phyloP scores from a whole-genome alignment of 2,797 vertebrate species.

The Epinephelus coioides region DNA sequence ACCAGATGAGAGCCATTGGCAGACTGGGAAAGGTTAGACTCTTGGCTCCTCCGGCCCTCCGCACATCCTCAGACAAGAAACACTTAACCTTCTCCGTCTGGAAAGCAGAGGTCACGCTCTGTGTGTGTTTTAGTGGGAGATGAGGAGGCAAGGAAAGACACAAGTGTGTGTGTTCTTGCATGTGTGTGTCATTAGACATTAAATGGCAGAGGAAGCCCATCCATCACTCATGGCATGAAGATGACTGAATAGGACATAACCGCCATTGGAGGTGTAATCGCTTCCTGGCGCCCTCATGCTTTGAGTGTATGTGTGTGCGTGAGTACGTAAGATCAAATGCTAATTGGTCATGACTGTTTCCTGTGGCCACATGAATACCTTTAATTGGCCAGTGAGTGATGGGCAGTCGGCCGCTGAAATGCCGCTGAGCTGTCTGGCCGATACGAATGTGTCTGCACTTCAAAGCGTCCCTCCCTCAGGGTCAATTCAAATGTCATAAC shows the following conservation, averaged over 20 bases:
- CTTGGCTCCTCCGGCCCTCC: constrained; percentile 41
- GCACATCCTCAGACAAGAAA: constrained; percentile 56
- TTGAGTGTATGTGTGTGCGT: constrained; percentile 10
- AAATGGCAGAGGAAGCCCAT: constrained; percentile 76
- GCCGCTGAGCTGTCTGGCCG: constrained; percentile 56
- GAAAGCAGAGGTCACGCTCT: constrained; percentile 51
- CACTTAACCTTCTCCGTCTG: constrained; percentile 68
- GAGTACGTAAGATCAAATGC: constrained; percentile 57
- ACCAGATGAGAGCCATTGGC: constrained; percentile 54
- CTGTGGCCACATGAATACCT: constrained; percentile 68
- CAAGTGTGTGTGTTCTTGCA: constrained; percentile 32
- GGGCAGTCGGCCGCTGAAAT: constrained; percentile 44
- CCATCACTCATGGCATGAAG: constrained; percentile 68
- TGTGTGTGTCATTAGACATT: constrained; percentile 73
- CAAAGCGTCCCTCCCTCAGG: constrained; percentile 61
- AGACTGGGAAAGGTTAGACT: constrained; percentile 59
- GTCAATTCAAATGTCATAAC: constrained; percentile 74
- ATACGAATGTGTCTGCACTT: constrained; percentile 59
- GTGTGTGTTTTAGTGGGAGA: constrained; percentile 40
- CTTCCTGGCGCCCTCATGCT: constrained; percentile 72
- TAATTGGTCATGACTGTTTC: constrained; percentile 74
- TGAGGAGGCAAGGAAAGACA: constrained; percentile 2
- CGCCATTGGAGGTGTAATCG: constrained; percentile 68
- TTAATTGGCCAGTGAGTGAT: constrained; percentile 75
- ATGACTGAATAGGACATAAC: constrained; percentile 56